Conservation (phyloP, 2,888 invertebrate genomes). For the Cerastis leucographa region DNA sequence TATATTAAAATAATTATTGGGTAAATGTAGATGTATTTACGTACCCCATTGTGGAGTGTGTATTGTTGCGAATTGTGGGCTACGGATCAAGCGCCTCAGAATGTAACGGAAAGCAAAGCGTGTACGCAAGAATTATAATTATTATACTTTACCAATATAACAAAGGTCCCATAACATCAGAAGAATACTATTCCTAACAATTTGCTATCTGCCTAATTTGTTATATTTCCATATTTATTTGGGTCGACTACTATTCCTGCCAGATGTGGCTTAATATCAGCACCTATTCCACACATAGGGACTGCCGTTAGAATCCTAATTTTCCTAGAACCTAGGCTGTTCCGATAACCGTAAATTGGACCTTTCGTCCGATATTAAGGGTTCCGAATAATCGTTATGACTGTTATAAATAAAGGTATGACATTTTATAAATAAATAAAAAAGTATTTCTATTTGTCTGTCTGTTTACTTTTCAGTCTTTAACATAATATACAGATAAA, state of each 20-base stretch:
- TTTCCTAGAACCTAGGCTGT: not conserved
- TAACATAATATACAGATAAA: not conserved
- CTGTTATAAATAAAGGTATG: not conserved
- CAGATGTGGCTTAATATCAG: constrained; percentile 41
- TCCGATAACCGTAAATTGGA: constrained; percentile 26
- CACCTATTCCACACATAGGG: constrained; percentile 21
- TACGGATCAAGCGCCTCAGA: not conserved
- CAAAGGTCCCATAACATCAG: not conserved
- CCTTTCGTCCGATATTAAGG: constrained; percentile 25
- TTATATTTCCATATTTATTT: constrained; percentile 42
- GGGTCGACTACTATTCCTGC: constrained; percentile 29
- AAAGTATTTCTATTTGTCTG: no score
- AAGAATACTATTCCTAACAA: not conserved
- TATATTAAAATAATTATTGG: not conserved
- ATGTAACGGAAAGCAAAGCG: not conserved
- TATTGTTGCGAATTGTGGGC: not conserved
- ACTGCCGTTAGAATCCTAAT: constrained; percentile 40
- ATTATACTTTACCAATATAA: not conserved
- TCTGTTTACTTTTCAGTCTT: not conserved
- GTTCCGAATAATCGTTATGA: not conserved
- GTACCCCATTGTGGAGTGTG: not conserved
- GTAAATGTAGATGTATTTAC: not conserved
- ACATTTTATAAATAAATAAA: no score
- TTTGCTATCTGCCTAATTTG: constrained; percentile 24
- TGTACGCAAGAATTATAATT: not conserved